Percentiles rank a stretch among this genome's conserved stretches.
Conservation (phyloP, 2,113 vertebrate genomes). For the Ptilorrhoa leucosticta region DNA sequence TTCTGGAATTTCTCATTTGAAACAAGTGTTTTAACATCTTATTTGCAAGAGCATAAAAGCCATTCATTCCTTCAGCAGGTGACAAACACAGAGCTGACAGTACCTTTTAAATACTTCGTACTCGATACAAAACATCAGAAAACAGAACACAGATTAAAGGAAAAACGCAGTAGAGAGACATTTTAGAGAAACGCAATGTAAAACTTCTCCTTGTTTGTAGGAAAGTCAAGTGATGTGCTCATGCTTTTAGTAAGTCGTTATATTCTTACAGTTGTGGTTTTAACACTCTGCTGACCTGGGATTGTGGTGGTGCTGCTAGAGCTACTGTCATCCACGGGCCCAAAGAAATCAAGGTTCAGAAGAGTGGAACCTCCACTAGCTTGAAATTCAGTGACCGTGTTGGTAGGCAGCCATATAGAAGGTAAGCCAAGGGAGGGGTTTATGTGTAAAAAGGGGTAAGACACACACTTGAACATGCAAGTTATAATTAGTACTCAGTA, state of each 20-base stretch:
- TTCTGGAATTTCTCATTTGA: background rate
- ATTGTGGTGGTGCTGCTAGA: constrained; percentile 90
- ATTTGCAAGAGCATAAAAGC: constrained; percentile 27
- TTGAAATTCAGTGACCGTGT: constrained; percentile 84
- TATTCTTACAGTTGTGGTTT: constrained; percentile 70
- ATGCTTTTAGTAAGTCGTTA: constrained; percentile 76
- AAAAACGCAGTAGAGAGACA: constrained; percentile 45
- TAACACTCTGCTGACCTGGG: constrained; percentile 92
- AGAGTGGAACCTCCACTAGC: constrained; percentile 98
- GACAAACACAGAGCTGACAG: constrained; percentile 33
- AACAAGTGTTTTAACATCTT: constrained; percentile 36
- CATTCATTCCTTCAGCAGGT: constrained; percentile 25
- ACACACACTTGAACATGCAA: constrained; percentile 89
- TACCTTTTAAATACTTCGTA: constrained; percentile 39
- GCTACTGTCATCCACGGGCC: constrained; percentile 97
- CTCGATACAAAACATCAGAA: constrained; percentile 43
- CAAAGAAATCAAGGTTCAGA: constrained; percentile 99
- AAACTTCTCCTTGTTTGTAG: constrained; percentile 78
- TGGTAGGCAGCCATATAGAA: constrained; percentile 83
- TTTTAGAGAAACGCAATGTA: constrained; percentile 28
- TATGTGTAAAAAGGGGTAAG: constrained; percentile 85
- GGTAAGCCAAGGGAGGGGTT: constrained; percentile 81
- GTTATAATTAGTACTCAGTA: constrained; percentile 82
- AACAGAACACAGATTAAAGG: constrained; percentile 53
- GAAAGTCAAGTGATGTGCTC: constrained; percentile 80